These are phyloP conservation scores for Rhipidura dahli DNA, from an alignment of 2,113 vertebrate species.

Conservation along the genomic window DNA sequence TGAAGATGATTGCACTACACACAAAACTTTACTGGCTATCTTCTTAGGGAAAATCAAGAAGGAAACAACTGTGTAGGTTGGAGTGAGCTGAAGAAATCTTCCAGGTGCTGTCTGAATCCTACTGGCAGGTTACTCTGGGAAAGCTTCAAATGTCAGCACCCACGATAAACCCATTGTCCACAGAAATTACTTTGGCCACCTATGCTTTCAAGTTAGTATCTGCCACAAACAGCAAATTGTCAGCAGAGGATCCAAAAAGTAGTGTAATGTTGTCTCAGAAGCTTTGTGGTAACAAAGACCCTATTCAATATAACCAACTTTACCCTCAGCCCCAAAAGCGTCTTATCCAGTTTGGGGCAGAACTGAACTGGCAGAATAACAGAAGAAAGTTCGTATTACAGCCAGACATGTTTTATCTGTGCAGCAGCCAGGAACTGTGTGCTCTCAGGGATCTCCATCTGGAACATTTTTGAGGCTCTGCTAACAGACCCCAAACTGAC, in stretches of 20 bases:
- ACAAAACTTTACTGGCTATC: neutral
- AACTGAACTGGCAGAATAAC: constrained; percentile 40
- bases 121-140: neutral
- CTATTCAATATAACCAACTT: constrained; percentile 18
- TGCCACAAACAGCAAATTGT: constrained; percentile 10
- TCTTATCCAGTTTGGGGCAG: constrained; percentile 1
- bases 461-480: neutral
- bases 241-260: constrained; percentile 36
- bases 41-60: neutral
- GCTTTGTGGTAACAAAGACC: constrained; percentile 33
- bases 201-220: neutral
- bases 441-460: neutral
- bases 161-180: neutral
- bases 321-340: constrained; percentile 20
- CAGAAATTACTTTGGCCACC: neutral
- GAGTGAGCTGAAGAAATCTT: neutral
- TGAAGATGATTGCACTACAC: neutral
- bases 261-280: constrained; percentile 43
- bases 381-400: constrained; percentile 5
- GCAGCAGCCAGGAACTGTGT: constrained; percentile 11
- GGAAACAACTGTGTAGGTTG: neutral
- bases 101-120: neutral
- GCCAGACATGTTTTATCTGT: constrained; percentile 1
- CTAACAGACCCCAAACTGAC: neutral
- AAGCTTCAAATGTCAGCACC: constrained; percentile 18